Base-by-base conservation (phyloP, 2,113 vertebrate genomes). In the Forbesichthys papilliferus region DNA sequence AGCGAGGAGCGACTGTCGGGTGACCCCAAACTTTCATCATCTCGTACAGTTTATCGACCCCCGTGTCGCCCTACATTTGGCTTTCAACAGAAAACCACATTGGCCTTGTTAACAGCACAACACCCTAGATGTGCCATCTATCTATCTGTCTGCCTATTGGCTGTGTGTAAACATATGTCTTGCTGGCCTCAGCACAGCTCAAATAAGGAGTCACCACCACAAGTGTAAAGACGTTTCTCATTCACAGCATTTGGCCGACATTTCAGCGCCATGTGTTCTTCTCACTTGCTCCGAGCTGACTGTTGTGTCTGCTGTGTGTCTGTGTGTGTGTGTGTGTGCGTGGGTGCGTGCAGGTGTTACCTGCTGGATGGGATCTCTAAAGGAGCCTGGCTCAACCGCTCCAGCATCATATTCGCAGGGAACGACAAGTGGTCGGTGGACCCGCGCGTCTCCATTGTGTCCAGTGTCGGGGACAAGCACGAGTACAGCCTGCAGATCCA, bases 401-500 rank as follows among this genome's bases (percentile, higher is more conserved):
- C 97, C 2, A 98, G 95, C 88, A 98, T 99, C 84, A 97, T 99
- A 86, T 99, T 98, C 52, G 96, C 98, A 46, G 98, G 98, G 71
- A 92, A 91, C 0, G 98, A 99, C 88, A 98, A 98, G 89, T 99
- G 98, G 98, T 98, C 97, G 0, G 95, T 95, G 83, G 98, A 99
- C 46, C 96, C 97, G 4, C 95, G 98, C 0, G 97, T 99, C 48
- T 98, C 98, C 55, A 99, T 99, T 33, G 93, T 92, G 79, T 92
- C 96, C 12, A 95, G 94, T 16, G 84, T 94, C 34, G 90, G 90
- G 4, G 95, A 95, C 73, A 92, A 94, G 78, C 91, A 95, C 12
- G 98, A 99, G 66, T 99, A 99, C 90, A 99, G 95, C 88, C 95
- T 99, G 82, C 97, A 97, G 93, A 99, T 99, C 90, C 95, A 97